Base-by-base conservation (phyloP, 30 jellyfish, hydroid and myxozoan species). In the Sanderia malayensis region DNA sequence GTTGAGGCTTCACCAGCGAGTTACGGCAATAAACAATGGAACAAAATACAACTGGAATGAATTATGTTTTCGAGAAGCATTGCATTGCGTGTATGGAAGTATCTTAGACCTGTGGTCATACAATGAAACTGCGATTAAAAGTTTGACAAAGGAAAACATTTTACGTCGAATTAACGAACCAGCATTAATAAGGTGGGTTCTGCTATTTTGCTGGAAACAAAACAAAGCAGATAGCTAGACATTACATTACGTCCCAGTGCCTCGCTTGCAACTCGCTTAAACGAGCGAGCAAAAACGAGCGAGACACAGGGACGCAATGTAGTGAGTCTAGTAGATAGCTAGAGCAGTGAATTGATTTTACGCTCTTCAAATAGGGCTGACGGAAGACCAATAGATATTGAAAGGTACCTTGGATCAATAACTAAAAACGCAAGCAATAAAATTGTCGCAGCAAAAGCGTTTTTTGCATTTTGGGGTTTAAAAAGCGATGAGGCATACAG, bases 101-200 rank as follows among this genome's bases (percentile, higher is more conserved):
- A 70, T 74, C 4, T 52, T 74, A 11, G 79, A 74, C 21, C 19
- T 74, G 30, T 74, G 86, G 79, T 15, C 34, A 15, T 74, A 57
- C 79, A 74, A 74, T 26, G 76, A n/a, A n/a, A 53, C 86, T 10
- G 23, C 13, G 20, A 74, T 74, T 21, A 15, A 45, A 57, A 60
- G 21, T 20, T 74, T 74, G 58, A 74, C 79, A 0, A 44, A 31
- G 2, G 24, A 23, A 31, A 72, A 74, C 13, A 74, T 74, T 49
- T 2, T 49, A 2, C 64, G 18, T 19, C 23, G 18, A 24, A 49
- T 49, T 49, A 49, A 49, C 27, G 25, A 49, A 49, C 64, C 64
- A 9, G 27, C 18, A 4, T 18, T 49, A 18, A 4, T 24, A 49
- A 49, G 64, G 64, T 49, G 18, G 18, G 64, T 49, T 37, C 10